Base-by-base conservation (phyloP, 2,113 vertebrate genomes). In the Toxostoma redivivum region DNA sequence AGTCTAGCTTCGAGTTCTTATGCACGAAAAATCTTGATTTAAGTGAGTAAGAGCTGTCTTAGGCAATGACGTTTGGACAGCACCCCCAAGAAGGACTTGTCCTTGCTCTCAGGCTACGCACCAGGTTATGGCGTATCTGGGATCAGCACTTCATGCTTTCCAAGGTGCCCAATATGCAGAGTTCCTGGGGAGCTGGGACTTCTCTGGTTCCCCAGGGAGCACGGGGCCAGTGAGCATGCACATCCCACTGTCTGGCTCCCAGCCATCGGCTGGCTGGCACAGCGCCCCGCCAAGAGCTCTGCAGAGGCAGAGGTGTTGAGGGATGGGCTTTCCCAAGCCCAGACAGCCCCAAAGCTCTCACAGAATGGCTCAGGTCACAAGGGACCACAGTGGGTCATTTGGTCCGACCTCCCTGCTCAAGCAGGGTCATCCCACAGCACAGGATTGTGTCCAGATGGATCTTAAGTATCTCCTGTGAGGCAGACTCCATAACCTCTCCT, bases 141-240 rank as follows among this genome's bases (percentile, higher is more conserved):
- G 18, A 20, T 10, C 6, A 16, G 31, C 33, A 6, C 18, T 16
- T 18, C 21, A 2, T 13, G 2, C 21, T 25, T 15, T 11, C 25
- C 47, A 17, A 56, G 38, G 12, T 11, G 28, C 25, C 67, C 64
- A 25, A 45, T 5, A 37, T 1, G 5, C 35, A 4, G 25, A 8
- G 10, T 0, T 25, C n/a, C 28, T 9, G 16, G 6, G 24, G n/a
- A 28, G 10, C 44, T 12, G 23, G 16, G 35, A 13, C 44, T 51
- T 10, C 5, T 3, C n/a, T 8, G 44, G 11, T 2, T 16, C 30
- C 30, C 31, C n/a, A 31, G 12, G 14, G 24, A 38, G 5, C 2
- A 44, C 0, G 4, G 48, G 37, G 23, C 11, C 11, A 5, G 3
- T 4, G 35, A 25, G 16, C 50, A 10, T 0, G 53, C 37, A 20